Evolutionary conservation across 2,113 vertebrate species (phyloP), one percentile per base, ranked within the genome.

Genomic region (Sorex araneus): DNA sequence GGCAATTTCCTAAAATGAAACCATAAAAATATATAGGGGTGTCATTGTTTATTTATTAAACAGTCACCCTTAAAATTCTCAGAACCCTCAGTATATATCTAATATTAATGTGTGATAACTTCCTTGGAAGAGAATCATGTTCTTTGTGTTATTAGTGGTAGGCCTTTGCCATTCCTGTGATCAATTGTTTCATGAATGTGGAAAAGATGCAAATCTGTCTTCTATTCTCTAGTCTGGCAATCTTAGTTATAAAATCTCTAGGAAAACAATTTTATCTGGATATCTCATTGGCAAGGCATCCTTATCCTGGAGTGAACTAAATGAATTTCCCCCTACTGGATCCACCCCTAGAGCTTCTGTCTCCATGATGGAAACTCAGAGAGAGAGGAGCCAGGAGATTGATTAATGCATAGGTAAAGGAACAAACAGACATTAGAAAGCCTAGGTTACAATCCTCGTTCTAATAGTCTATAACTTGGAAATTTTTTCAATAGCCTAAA

Each of bases 281-380:
- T 2, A 4, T 8, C 19, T n/a, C 13, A 3, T 15, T 0, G 4
- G 2, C 10, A 0, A 11, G 1, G 0, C n/a, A 2, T n/a, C 50
- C 10, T 27, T 13, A 6, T 36, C 10, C 0, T 0, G 4, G 8
- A 23, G 1, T 67, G 50, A 67, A 30, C 6, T 30, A 21, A 64
- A 54, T 12, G 0, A 0, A 2, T 40, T 36, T 25, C 5, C 10
- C 2, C 54, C 43, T 34, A 13, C 64, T 6, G 11, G 2, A 27
- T 54, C 60, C 12, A 12, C 23, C 16, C 70, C 3, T 0, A 0
- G 50, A 6, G 9, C 12, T 78, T 28, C 30, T 5, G 1, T 23
- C 4, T 30, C 4, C 3, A 74, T 28, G 18, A 40, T 6, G 18
- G 28, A 69, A 69, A 69, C 32, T 32, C 67, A 32, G 67, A 32